Evolutionary conservation across 1,140 invertebrate genomes (phyloP), one percentile per base, ranked within the genome.

Genomic region (Scaptodrosophila lebanonensis): DNA sequence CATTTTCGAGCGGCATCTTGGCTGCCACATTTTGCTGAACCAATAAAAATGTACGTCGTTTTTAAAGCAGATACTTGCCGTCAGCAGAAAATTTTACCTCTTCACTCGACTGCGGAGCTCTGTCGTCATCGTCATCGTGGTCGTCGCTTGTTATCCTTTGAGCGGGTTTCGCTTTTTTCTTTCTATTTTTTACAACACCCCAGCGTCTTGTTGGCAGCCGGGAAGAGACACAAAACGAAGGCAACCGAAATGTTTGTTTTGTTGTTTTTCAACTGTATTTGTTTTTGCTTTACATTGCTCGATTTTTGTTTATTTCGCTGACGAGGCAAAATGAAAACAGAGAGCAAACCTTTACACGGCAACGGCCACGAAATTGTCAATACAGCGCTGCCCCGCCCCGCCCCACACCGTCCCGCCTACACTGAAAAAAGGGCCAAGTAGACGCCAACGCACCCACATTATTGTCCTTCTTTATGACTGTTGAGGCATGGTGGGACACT

Each of bases 281-380:
- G 75, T 75, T 62, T 79, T 79, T 79, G 56, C 43, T 62, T 27
- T 13, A 45, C 42, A 48, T 32, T 75, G 69, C 75, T 75, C 62
- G 75, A 67, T 71, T 82, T 76, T 82, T 83, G 77, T 83, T 83
- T 83, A 77, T 84, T 85, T 83, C 76, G 83, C 83, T 85, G 83
- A 85, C 79, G 64, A 72, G 52, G 76, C 73, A 73, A 66, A 79
- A 77, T 64, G 53, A 25, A 8, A 25, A 8, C 22, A 25, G 22
- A 25, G 22, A 3, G 27, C 4, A 25, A 43, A 43, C 16, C 16
- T 36, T 39, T 11, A 9, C 50, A 51, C 44, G 56, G 47, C 56
- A 64, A 66, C 57, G 53, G 65, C 77, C 61, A 61, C 67, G 71
- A 84, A 60, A 82, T 83, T 82, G 75, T 82, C 75, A 82, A 82